Evolutionary conservation across 2,797 vertebrate genomes (phyloP).

Genomic region (Phrynocephalus vlangalii): DNA sequence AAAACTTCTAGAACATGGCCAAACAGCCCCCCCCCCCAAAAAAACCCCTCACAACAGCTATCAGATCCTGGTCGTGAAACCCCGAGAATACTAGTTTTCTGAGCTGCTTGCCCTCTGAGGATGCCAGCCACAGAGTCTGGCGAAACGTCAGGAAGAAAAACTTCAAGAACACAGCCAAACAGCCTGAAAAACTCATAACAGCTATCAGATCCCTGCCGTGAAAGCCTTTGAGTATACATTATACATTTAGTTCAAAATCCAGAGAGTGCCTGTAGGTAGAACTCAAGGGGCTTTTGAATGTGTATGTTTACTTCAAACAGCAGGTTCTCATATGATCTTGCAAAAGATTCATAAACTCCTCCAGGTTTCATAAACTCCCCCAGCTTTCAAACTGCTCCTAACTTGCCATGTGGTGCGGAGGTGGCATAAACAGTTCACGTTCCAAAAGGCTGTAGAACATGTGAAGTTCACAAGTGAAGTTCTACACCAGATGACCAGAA

Average conservation of each 20-base stretch:
- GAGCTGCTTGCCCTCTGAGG: too few species aligned
- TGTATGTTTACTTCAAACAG: constrained; percentile 5
- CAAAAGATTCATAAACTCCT: constrained; percentile 20
- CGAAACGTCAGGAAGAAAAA: too few species aligned
- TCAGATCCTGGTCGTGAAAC: too few species aligned
- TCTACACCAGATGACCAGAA: background rate
- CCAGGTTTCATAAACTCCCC: constrained; percentile 43
- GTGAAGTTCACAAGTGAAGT: background rate
- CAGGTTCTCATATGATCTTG: constrained; percentile 29
- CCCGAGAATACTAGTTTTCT: too few species aligned
- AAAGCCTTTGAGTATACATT: too few species aligned
- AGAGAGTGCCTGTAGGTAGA: background rate
- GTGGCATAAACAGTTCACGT: background rate
- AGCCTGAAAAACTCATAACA: too few species aligned
- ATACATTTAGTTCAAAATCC: background rate
- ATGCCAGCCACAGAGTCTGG: too few species aligned
- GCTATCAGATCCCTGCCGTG: too few species aligned
- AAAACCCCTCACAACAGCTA: too few species aligned
- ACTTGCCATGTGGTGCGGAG: background rate
- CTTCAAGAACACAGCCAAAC: too few species aligned
- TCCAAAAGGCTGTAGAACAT: background rate
- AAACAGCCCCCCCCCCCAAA: too few species aligned
- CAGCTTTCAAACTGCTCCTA: constrained; percentile 24
- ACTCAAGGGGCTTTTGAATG: constrained; percentile 8
- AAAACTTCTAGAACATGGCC: too few species aligned